phyloP scores from a whole-genome alignment of 2,797 vertebrate species.

The Sparidentex hasta region DNA sequence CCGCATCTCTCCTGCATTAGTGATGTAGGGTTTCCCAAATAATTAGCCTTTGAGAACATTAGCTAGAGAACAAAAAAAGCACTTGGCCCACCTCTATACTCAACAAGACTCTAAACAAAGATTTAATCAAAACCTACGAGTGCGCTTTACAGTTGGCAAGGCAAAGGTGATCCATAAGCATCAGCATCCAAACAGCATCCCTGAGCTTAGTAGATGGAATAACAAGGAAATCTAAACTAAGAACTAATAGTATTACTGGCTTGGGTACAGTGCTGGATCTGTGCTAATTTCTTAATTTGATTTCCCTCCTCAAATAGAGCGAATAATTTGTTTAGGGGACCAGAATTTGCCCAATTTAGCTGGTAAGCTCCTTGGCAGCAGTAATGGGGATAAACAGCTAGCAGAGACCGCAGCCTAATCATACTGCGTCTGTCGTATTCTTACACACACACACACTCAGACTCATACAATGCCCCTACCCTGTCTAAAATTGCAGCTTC shows the following conservation, averaged over 20 bases:
- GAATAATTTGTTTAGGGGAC: slow-evolving; percentile 84
- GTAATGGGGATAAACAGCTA: slow-evolving; percentile 80
- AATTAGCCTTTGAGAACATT: slow-evolving; percentile 39
- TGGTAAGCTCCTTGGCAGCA: slow-evolving; percentile 82
- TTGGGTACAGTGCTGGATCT: slow-evolving; percentile 70
- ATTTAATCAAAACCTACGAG: slow-evolving; percentile 42
- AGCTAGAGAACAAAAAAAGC: slow-evolving; percentile 25
- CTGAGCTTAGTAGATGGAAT: slow-evolving; percentile 50
- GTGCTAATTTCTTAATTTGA: slow-evolving; percentile 82
- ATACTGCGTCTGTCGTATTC: slow-evolving; percentile 64
- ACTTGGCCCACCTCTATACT: slow-evolving; percentile 1
- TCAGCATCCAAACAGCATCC: slow-evolving; percentile 40
- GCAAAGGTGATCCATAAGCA: slow-evolving; percentile 48
- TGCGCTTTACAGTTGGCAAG: slow-evolving; percentile 31
- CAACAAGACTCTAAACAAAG: slow-evolving; percentile 24
- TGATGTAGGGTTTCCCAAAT: slow-evolving; percentile 48
- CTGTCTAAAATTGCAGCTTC: slow-evolving; percentile 53
- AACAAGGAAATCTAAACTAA: slow-evolving; percentile 62
- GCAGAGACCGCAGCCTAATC: slow-evolving; percentile 74
- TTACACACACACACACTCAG: slow-evolving; percentile 15
- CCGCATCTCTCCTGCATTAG: slow-evolving; percentile 24
- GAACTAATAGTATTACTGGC: slow-evolving; percentile 66
- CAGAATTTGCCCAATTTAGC: slow-evolving; percentile 84
- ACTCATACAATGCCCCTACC: slow-evolving; percentile 17
- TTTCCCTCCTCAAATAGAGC: slow-evolving; percentile 85